These are phyloP conservation scores for Okapia johnstoni DNA, from an alignment of 2,113 vertebrate species.

Conservation along the genomic window DNA sequence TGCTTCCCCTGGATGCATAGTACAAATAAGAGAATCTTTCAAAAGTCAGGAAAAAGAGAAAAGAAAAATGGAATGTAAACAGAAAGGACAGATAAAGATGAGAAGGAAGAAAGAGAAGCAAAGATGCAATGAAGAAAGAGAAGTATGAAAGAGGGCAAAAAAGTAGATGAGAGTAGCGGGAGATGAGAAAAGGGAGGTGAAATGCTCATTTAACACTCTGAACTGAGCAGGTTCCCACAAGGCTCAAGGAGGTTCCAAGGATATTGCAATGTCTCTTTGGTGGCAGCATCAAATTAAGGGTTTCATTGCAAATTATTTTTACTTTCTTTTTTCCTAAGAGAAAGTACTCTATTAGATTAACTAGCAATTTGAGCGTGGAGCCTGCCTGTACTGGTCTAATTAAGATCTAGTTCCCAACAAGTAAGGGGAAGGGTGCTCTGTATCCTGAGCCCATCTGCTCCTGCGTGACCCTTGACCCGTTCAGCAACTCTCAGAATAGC, in stretches of 20 bases:
- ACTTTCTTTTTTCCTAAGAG: not conserved
- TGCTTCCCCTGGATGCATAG: not conserved
- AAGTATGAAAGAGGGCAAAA: not conserved
- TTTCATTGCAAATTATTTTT: not conserved
- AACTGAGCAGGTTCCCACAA: not conserved
- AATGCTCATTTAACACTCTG: not conserved
- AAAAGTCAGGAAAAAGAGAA: not conserved
- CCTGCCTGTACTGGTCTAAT: not conserved
- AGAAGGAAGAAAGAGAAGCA: not conserved
- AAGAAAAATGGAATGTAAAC: not conserved
- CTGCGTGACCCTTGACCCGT: not conserved
- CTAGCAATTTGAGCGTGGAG: not conserved
- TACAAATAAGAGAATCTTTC: not conserved
- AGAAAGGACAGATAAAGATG: not conserved
- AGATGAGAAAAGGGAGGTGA: not conserved
- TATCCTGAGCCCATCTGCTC: not conserved
- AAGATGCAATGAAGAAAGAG: not conserved
- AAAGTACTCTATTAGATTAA: conserved; percentile 12
- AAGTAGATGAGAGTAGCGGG: not conserved
- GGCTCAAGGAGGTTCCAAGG: not conserved
- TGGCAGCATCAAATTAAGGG: not conserved
- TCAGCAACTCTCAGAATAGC: not conserved
- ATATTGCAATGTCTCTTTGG: not conserved
- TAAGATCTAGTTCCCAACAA: not conserved
- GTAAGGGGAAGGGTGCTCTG: not conserved